Evolutionary conservation across 1,140 invertebrate species (phyloP).

Genomic region (Apis laboriosa): DNA sequence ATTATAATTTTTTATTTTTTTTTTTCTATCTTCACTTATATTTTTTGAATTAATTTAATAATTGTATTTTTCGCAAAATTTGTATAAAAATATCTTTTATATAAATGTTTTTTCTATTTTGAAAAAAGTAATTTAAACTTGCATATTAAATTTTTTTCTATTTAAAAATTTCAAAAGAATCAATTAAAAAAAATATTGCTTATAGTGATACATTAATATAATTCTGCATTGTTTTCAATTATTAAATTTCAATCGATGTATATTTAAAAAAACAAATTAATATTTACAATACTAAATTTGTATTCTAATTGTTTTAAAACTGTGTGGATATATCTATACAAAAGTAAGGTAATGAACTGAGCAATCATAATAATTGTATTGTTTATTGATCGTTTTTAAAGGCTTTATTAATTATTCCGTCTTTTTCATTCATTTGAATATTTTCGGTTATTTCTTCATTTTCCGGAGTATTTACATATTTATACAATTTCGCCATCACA

Average conservation of each 20-base stretch:
- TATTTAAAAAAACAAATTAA: background rate
- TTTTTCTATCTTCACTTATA: background rate
- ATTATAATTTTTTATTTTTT: background rate
- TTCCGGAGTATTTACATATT: constrained; percentile 81
- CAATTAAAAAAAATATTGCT: background rate
- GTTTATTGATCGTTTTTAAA: constrained; percentile 53
- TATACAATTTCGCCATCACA: constrained; percentile 87
- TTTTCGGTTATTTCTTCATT: constrained; percentile 58
- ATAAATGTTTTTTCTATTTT: background rate
- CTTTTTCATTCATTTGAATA: constrained; percentile 59
- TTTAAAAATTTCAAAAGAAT: background rate
- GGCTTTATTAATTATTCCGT: constrained; percentile 51
- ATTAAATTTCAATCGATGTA: background rate
- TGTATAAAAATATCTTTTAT: background rate
- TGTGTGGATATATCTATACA: background rate
- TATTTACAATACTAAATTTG: background rate
- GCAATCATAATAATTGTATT: background rate
- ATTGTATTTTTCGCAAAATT: background rate
- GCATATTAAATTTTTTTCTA: background rate
- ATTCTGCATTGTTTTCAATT: background rate
- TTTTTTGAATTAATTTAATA: background rate
- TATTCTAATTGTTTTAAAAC: background rate
- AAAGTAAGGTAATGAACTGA: background rate
- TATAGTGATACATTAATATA: too few relatives aligned
- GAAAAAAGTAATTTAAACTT: background rate